A percentile compares a stretch with the other conserved stretches of the same genome.
These are phyloP conservation scores for Thalpophila matura DNA, from an alignment of 2,888 invertebrate species.

Conservation along the genomic window DNA sequence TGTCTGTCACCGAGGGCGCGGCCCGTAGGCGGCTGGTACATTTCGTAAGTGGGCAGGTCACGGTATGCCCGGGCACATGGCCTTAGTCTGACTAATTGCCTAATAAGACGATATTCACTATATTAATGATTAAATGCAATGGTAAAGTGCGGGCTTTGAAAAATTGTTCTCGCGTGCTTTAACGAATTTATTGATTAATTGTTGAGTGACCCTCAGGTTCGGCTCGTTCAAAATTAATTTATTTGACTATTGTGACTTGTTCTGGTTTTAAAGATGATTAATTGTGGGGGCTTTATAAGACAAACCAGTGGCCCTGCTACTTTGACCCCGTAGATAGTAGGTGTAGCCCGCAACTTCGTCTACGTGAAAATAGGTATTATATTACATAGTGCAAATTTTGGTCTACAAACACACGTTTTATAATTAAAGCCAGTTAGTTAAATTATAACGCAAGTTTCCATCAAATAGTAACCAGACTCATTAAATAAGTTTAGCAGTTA, in stretches of 20 bases:
- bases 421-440: not conserved
- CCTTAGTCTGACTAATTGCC: conserved; percentile 65
- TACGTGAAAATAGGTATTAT: no score
- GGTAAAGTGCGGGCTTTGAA: conserved; percentile 47
- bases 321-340: conserved; percentile 6
- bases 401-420: not conserved
- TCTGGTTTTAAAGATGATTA: conserved; percentile 39
- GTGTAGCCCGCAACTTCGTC: no score
- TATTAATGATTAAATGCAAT: conserved; percentile 56
- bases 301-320: conserved; percentile 13
- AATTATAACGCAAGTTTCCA: not conserved
- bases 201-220: conserved; percentile 40
- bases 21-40: conserved; percentile 49
- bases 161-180: conserved; percentile 43
- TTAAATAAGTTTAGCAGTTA: not conserved
- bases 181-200: conserved; percentile 55
- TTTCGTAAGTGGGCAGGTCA: conserved; percentile 64
- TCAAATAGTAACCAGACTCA: not conserved
- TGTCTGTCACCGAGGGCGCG: conserved; percentile 52
- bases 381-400: not conserved
- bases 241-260: conserved; percentile 27
- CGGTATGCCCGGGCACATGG: conserved; percentile 40
- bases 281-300: conserved; percentile 25
- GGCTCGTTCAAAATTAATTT: conserved; percentile 31
- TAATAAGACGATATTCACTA: conserved; percentile 62